phyloP scores from a whole-genome alignment of 92 coral and sea anemone genomes.

The Epizoanthus stellaris region DNA sequence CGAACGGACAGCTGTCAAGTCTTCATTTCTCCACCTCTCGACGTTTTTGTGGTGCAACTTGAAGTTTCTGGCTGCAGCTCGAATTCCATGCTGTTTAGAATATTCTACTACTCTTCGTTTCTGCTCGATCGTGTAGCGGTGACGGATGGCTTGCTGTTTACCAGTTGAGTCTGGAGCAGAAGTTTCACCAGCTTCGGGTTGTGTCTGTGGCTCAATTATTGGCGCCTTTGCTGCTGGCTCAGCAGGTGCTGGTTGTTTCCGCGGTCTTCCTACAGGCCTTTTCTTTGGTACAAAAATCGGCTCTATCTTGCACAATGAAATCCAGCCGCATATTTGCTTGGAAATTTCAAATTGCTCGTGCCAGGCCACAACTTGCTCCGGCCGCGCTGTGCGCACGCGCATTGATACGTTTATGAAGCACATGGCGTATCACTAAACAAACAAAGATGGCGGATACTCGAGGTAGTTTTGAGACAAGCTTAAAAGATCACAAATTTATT shows the following conservation, averaged over 20 bases:
- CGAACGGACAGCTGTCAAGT: constrained; percentile 7
- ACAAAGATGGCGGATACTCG: too few relatives aligned
- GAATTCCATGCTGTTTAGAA: constrained; percentile 4
- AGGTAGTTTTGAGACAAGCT: too few relatives aligned
- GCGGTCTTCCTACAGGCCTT: background rate
- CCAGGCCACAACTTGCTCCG: too few relatives aligned
- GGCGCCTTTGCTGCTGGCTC: background rate
- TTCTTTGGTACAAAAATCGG: background rate
- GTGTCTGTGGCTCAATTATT: background rate
- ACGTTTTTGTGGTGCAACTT: constrained; percentile 21
- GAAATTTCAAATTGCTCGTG: too few relatives aligned
- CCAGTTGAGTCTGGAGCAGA: background rate
- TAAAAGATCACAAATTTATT: background rate
- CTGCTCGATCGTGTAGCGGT: constrained; percentile 2
- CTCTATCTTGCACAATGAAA: background rate
- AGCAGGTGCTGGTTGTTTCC: background rate
- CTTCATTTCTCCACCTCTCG: constrained; percentile 14
- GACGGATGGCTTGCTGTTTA: constrained; percentile 19
- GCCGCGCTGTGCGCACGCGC: too few relatives aligned
- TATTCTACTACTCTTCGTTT: constrained; percentile 4
- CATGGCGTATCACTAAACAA: too few relatives aligned
- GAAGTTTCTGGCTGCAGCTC: constrained; percentile 17
- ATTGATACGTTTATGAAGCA: too few relatives aligned
- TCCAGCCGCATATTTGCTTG: too few relatives aligned
- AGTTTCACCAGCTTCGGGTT: background rate